A percentile compares a stretch with the other conserved stretches of the same genome.
Evolutionary conservation across 1,140 invertebrate genomes (phyloP).

Genomic region (Dermatophagoides farinae): DNA sequence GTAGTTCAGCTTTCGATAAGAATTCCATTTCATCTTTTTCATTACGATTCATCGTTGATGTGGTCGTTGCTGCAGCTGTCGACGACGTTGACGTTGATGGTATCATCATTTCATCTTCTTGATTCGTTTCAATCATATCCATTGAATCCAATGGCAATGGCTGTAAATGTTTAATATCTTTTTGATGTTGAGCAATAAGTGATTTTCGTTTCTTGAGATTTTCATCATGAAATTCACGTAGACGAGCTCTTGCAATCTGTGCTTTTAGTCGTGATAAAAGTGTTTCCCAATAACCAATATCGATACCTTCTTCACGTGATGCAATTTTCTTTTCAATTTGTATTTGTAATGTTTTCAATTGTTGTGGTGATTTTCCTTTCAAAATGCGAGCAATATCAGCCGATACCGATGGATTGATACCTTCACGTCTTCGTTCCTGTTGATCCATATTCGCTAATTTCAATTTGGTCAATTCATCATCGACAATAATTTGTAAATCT

Average conservation of each 20-base stretch:
- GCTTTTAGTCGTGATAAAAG: conserved; percentile 78
- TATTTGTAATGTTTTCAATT: conserved; percentile 56
- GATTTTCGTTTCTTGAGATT: conserved; percentile 72
- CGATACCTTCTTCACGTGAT: conserved; percentile 63
- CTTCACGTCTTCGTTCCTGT: conserved; percentile 47
- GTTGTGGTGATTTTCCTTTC: conserved; percentile 67
- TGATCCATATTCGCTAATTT: conserved; percentile 32
- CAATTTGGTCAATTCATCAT: conserved; percentile 78
- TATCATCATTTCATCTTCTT: conserved; percentile 18
- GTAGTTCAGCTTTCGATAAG: conserved; percentile 28
- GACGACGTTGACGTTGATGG: conserved; percentile 14
- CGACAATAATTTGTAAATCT: conserved; percentile 84
- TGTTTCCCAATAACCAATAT: conserved; percentile 92
- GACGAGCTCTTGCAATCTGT: conserved; percentile 74
- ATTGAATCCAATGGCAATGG: background rate
- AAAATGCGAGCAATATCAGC: conserved; percentile 73
- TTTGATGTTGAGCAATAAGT: conserved; percentile 32
- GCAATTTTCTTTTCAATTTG: conserved; percentile 75
- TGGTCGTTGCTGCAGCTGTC: conserved; percentile 19
- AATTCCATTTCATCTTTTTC: conserved; percentile 10
- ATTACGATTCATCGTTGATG: conserved; percentile 22
- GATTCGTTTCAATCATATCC: conserved; percentile 21
- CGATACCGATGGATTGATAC: conserved; percentile 78
- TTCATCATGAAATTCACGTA: conserved; percentile 76
- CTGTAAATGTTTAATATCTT: background rate